phyloP scores from a whole-genome alignment of 1,140 invertebrate species.

The Heliconius hermathena region DNA sequence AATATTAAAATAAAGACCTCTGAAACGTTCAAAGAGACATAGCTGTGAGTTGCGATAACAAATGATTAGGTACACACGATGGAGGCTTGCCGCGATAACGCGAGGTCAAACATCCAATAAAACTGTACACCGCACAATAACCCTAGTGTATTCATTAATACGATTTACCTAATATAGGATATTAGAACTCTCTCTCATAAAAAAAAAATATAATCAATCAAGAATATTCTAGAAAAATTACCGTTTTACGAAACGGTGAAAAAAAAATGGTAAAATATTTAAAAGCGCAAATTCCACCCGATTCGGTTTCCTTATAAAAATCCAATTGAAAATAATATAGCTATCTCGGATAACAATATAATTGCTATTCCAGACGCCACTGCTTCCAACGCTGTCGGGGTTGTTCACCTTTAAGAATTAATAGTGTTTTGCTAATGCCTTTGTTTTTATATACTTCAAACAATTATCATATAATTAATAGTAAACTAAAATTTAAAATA shows the following conservation, averaged over 20 bases:
- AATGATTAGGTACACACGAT: conserved; percentile 53
- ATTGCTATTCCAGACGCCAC: conserved; percentile 74
- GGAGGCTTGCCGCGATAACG: conserved; percentile 69
- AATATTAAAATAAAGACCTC: neutral
- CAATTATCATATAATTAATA: neutral
- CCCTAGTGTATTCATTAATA: conserved; percentile 49
- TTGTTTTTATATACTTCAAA: conserved; percentile 36
- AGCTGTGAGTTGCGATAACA: conserved; percentile 53
- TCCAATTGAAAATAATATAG: conserved; percentile 4
- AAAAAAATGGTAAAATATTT: neutral
- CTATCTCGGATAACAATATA: conserved; percentile 47
- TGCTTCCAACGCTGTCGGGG: conserved; percentile 58
- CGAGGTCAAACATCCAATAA: conserved; percentile 68
- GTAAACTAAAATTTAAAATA: neutral
- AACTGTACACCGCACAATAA: conserved; percentile 45
- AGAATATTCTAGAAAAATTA: neutral
- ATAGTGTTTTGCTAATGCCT: conserved; percentile 67
- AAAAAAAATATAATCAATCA: neutral
- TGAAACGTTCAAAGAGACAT: conserved; percentile 35
- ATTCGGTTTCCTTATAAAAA: conserved; percentile 3
- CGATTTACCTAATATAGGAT: conserved; percentile 48
- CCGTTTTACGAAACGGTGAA: neutral
- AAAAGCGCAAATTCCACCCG: neutral
- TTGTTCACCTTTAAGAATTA: conserved; percentile 73
- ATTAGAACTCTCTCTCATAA: too few relatives aligned